Evolutionary conservation across 2,888 invertebrate genomes (phyloP).

Genomic region (Himalopsyche kuldschensis): DNA sequence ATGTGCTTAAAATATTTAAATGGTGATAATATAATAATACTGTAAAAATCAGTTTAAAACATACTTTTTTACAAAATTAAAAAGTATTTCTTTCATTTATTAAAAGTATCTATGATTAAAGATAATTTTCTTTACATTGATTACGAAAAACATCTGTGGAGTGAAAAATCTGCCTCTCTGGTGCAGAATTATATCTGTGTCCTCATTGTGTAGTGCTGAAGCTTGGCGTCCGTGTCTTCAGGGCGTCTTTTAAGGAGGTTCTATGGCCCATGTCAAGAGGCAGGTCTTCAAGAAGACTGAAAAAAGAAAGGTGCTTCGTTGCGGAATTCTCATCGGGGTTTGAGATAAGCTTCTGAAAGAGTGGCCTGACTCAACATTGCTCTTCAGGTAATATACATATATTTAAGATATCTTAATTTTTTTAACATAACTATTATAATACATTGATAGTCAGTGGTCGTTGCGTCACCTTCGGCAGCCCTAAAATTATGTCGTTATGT

Average conservation of each 20-base stretch:
- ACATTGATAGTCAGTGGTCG: too few relatives aligned
- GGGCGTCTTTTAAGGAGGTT: background rate
- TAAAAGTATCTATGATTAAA: too few relatives aligned
- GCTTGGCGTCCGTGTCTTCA: background rate
- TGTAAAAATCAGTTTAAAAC: too few relatives aligned
- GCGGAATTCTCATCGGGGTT: background rate
- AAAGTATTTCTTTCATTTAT: too few relatives aligned
- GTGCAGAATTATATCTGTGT: background rate
- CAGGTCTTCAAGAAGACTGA: constrained; percentile 23
- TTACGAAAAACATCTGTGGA: background rate
- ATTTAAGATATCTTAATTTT: too few relatives aligned
- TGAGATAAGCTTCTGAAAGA: background rate
- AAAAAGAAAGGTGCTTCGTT: constrained; percentile 6
- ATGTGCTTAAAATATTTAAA: background rate
- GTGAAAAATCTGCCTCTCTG: background rate
- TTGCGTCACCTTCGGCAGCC: too few relatives aligned
- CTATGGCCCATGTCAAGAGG: constrained; percentile 32
- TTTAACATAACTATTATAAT: too few relatives aligned
- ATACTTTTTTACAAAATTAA: too few relatives aligned
- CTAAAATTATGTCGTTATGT: too few relatives aligned
- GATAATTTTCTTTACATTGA: too few relatives aligned
- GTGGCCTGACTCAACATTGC: too few relatives aligned
- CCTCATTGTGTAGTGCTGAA: background rate
- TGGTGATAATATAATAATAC: background rate
- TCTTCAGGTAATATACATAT: too few relatives aligned